Conservation (phyloP, 1,140 invertebrate genomes). For the Drosophila carrolli region DNA sequence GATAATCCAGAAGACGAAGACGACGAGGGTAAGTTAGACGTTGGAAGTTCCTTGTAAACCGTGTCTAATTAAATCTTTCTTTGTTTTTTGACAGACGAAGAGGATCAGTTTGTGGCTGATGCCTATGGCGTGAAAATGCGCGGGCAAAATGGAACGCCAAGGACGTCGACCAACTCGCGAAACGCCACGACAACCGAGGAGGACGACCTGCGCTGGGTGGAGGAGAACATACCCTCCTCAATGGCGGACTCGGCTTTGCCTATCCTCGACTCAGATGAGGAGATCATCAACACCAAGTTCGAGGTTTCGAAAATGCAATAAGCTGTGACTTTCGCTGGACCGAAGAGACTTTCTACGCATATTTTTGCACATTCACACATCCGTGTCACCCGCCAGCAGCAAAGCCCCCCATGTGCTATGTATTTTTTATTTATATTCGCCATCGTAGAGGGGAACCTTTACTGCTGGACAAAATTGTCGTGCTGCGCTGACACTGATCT, state of each 20-base stretch:
- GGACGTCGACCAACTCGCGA: slow-evolving; percentile 57
- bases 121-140: slow-evolving; percentile 94
- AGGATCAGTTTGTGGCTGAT: slow-evolving; percentile 93
- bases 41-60: background rate
- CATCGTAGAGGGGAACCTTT: slow-evolving; percentile 1
- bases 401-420: slow-evolving; percentile 15
- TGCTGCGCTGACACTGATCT: slow-evolving; percentile 10
- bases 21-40: slow-evolving; percentile 85
- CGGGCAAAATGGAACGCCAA: slow-evolving; percentile 71
- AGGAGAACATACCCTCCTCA: slow-evolving; percentile 94
- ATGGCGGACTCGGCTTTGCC: slow-evolving; percentile 90
- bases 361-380: slow-evolving; percentile 58
- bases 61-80: background rate
- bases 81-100: slow-evolving; percentile 85
- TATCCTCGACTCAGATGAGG: slow-evolving; percentile 95
- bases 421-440: slow-evolving; percentile 23
- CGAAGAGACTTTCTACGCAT: slow-evolving; percentile 64
- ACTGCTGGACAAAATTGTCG: slow-evolving; percentile 14
- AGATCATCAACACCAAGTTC: slow-evolving; percentile 94
- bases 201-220: slow-evolving; percentile 95
- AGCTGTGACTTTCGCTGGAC: slow-evolving; percentile 59
- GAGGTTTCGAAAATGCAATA: slow-evolving; percentile 96
- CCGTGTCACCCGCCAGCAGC: slow-evolving; percentile 10
- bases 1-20: slow-evolving; percentile 94
- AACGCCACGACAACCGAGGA: slow-evolving; percentile 87